A percentile compares a stretch with the other conserved stretches of the same genome.
Evolutionary conservation across 2,113 vertebrate species (phyloP).

Genomic region (Delphinapterus leucas): DNA sequence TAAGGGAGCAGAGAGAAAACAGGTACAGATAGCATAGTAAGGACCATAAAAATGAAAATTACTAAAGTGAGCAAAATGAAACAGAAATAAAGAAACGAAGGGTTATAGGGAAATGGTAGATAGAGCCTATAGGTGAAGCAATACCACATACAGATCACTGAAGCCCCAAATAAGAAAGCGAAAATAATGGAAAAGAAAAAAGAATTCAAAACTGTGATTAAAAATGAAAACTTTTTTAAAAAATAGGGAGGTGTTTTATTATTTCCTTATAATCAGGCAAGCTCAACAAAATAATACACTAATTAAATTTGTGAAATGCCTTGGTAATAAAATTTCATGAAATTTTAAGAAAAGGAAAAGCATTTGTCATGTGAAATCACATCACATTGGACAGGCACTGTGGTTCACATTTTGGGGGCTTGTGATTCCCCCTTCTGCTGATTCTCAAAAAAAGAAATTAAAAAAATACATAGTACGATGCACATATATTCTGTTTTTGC

Average conservation of each 20-base stretch:
- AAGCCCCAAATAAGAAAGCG: background rate
- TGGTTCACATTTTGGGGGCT: background rate
- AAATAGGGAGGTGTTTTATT: slow-evolving; percentile 81
- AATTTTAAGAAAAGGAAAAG: slow-evolving; percentile 44
- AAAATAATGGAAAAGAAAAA: background rate
- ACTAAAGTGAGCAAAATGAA: background rate
- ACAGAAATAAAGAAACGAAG: background rate
- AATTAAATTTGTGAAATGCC: slow-evolving; percentile 57
- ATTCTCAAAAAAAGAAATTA: background rate
- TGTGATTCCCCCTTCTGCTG: background rate
- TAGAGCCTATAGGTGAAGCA: background rate
- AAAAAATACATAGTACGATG: background rate
- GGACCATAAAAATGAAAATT: background rate
- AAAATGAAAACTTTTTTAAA: background rate
- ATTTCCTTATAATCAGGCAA: slow-evolving; percentile 82
- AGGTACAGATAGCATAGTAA: background rate
- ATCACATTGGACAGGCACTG: background rate
- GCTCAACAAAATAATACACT: slow-evolving; percentile 59
- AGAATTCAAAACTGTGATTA: background rate
- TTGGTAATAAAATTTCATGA: slow-evolving; percentile 52
- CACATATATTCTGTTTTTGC: background rate
- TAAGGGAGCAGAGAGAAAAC: background rate
- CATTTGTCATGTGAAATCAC: slow-evolving; percentile 35
- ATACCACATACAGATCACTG: background rate
- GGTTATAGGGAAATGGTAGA: background rate